A percentile compares a stretch with the other conserved stretches of the same genome.
Conservation (phyloP, 2,113 vertebrate genomes). For the Labrus mixtus region DNA sequence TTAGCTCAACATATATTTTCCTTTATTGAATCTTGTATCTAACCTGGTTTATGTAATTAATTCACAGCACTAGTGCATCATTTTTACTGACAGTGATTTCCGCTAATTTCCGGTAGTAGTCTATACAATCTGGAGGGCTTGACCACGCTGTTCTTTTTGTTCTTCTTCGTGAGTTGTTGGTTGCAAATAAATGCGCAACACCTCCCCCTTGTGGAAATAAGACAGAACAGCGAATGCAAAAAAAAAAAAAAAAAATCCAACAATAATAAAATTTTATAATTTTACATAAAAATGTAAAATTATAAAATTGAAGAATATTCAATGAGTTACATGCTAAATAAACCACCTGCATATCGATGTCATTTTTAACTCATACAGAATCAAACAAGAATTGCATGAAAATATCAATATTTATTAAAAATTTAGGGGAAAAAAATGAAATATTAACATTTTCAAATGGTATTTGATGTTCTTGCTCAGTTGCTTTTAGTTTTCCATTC, state of each 20-base stretch:
- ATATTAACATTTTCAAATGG: not conserved
- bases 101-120: rapidly evolving
- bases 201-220: not conserved
- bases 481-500: slow-evolving; percentile 81
- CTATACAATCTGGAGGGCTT: not conserved
- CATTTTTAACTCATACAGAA: not conserved
- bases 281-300: too few relatives aligned
- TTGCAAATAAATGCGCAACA: not conserved
- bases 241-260: too few relatives aligned
- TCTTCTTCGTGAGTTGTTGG: slow-evolving; percentile 29
- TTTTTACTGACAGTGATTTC: too few relatives aligned
- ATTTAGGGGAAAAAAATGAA: not conserved
- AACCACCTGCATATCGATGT: not conserved
- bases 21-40: too few relatives aligned
- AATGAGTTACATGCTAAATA: not conserved
- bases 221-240: not conserved
- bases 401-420: slow-evolving; percentile 3
- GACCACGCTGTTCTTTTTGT: not conserved
- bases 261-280: too few relatives aligned
- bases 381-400: not conserved
- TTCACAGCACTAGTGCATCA: not conserved
- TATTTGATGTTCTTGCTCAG: slow-evolving; percentile 45
- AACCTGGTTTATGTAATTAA: too few relatives aligned
- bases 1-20: too few relatives aligned
- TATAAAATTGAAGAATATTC: not conserved